These are phyloP conservation scores for Cossypha heuglini DNA, from an alignment of 2,797 vertebrate genomes.

Conservation along the genomic window DNA sequence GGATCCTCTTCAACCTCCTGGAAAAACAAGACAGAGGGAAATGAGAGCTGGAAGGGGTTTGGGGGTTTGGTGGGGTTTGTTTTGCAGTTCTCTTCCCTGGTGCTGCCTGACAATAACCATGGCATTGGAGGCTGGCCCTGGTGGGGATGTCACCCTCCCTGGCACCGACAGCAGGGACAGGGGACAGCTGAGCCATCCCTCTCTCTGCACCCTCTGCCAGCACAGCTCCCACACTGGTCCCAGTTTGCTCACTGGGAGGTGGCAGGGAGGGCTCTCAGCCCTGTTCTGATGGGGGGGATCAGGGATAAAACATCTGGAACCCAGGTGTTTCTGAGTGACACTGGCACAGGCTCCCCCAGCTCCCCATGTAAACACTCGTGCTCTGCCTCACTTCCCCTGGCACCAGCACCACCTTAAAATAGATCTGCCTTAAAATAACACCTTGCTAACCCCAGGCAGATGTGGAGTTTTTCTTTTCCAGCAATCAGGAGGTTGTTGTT, in stretches of 20 bases:
- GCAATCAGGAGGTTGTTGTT: not conserved
- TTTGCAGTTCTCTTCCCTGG: not conserved
- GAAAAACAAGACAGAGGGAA: not conserved
- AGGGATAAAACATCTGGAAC: not conserved
- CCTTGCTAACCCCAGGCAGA: not conserved
- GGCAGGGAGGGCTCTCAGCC: not conserved
- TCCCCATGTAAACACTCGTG: not conserved
- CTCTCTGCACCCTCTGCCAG: accelerated
- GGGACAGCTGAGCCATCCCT: not conserved
- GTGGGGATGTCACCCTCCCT: not conserved
- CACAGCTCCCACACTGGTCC: not conserved
- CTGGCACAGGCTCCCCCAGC: not conserved
- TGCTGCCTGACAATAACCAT: accelerated
- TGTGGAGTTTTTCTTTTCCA: not conserved
- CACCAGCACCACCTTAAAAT: not conserved
- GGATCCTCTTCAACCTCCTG: accelerated
- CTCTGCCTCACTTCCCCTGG: not conserved
- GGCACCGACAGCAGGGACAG: not conserved
- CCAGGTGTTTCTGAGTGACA: accelerated
- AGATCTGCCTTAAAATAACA: constrained; percentile 20
- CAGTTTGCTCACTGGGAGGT: accelerated
- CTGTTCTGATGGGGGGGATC: accelerated
- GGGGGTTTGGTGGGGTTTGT: not conserved
- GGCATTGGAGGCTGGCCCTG: accelerated
- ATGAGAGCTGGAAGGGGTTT: not conserved